Base-by-base conservation (phyloP, 1,140 invertebrate species). In the Drosophila quadrilineata region DNA sequence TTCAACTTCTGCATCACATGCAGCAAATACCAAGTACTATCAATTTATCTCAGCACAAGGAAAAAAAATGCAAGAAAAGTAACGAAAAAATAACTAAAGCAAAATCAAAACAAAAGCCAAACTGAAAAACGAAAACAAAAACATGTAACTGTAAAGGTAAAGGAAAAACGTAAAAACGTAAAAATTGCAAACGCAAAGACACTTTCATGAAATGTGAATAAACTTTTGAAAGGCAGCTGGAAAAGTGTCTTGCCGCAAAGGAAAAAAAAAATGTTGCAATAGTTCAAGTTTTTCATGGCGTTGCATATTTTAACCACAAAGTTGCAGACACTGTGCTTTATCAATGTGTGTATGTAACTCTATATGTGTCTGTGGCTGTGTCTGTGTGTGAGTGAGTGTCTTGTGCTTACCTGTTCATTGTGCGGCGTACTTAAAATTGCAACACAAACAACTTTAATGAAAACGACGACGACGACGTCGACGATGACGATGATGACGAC, bases 371-470 rank as follows among this genome's bases (percentile, higher is more conserved):
- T 28, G 35, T 48, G n/a, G 6, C 2, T 62, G 22, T 53, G 22
- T 48, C 17, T 56, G 45, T 68, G 17, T 49, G 6, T 73, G 24
- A 36, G 24, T 62, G 28, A 67, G 68, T 71, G 50, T 60, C 52
- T 38, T 36, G 58, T 66, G 79, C 77, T 84, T 84, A 84, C 77
- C 77, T 84, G 79, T 84, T 85, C 77, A 84, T 84, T 71, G 77
- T 84, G 73, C 60, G 73, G 73, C 43, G 77, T 73, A 73, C 71
- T 85, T 84, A 56, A 85, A 84, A 84, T 84, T 85, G 77, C 77
- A 84, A 71, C 77, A 85, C 74, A 85, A 85, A 84, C 77, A 82
- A 85, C 77, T 84, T 84, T 84, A 71, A 85, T 84, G 65, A 84
- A 85, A 71, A 73, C 69, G 74, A 70, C 57, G 77, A 62, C 67